These are phyloP conservation scores for Tetrao urogallus DNA, from an alignment of 2,113 vertebrate genomes.

Conservation along the genomic window DNA sequence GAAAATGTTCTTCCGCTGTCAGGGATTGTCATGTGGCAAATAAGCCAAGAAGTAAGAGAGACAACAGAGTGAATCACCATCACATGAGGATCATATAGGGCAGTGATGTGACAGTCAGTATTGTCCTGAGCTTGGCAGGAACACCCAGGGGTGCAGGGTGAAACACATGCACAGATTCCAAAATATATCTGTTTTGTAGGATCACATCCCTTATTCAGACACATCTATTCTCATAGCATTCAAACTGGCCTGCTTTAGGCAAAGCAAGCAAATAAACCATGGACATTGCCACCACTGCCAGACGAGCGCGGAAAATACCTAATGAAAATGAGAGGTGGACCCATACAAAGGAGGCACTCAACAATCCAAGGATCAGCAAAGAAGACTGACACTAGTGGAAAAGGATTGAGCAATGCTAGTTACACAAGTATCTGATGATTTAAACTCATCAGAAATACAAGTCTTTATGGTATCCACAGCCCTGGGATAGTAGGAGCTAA, in stretches of 20 bases:
- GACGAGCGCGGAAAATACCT: not conserved
- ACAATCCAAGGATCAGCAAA: not conserved
- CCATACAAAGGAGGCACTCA: not conserved
- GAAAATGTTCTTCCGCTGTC: conserved; percentile 1
- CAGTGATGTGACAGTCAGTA: not conserved
- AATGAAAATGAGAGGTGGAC: not conserved
- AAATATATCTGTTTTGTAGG: no score
- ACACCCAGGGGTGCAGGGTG: not conserved
- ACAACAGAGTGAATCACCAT: conserved; percentile 10
- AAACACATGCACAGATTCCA: not conserved
- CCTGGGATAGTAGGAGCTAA: not conserved
- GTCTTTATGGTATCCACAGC: not conserved
- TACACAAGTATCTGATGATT: not conserved
- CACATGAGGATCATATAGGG: not conserved
- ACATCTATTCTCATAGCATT: no score
- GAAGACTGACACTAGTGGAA: not conserved
- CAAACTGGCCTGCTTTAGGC: not conserved
- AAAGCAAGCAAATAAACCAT: not conserved
- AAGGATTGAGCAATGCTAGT: not conserved
- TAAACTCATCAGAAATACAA: not conserved
- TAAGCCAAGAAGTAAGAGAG: not conserved
- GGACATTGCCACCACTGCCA: not conserved
- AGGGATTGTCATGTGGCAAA: not conserved
- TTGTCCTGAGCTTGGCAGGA: not conserved
- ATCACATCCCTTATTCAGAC: no score